Base-by-base conservation (phyloP, 2,888 invertebrate species). In the Scaptomyza cyrtandrae region DNA sequence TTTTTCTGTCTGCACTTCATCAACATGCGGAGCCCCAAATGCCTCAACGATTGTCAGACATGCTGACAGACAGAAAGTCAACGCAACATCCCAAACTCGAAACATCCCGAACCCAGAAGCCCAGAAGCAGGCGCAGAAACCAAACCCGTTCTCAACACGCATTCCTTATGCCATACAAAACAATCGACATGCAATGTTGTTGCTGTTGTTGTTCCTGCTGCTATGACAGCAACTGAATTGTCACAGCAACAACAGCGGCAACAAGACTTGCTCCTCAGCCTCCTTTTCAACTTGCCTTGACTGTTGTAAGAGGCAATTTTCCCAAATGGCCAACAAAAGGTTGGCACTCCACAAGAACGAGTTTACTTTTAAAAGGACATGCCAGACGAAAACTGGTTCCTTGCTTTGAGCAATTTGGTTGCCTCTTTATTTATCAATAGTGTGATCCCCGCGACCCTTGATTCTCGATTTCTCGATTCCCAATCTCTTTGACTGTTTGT, bases 81-180 rank as follows among this genome's bases (percentile, higher is more conserved):
- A 74, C 70, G 57, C 75, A 53, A 46, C 62, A 54, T 56, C 73
- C 58, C 56, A 13, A 55, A 27, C 53, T 50, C 31, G 45, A 43
- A 14, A 2, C 29, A 27, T 14, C 33, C 24, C 16, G 13, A 13
- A 35, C 14, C 49, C 31, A 19, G 14, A 27, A 29, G 14, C 37
- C 31, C 44, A 46, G 16, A 16, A 37, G 49, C 19, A 7, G 10
- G 6, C 45, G 46, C 39, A 52, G 54, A 54, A 35, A 41, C 57
- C 31, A 56, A 76, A 74, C 76, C 52, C 70, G 86, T 84, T 82
- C 80, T 61, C 81, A 82, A 79, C 80, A 85, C 78, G 89, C 89
- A 88, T 89, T 89, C 89, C 80, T 85, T 73, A 66, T 87, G 88
- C 87, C 87, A 81, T 74, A 86, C 88, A 83, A 80, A 84, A 83